Percentiles rank a stretch among this genome's conserved stretches.
These are phyloP conservation scores for Edolisoma coerulescens DNA, from an alignment of 2,113 vertebrate species.

Conservation along the genomic window DNA sequence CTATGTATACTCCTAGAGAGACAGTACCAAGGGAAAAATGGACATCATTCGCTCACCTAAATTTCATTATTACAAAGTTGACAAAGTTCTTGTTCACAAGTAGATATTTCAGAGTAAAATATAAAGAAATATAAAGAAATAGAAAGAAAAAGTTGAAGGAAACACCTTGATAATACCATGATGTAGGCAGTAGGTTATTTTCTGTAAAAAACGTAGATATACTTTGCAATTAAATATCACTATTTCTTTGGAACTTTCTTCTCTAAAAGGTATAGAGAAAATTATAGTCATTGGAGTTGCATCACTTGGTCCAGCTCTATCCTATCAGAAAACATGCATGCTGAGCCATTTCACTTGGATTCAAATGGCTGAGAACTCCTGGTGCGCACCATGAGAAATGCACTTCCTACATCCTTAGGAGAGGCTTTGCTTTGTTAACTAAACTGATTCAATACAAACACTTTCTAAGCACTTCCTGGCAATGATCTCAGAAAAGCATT, in stretches of 20 bases:
- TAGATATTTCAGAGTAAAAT: neutral
- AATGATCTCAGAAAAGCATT: neutral
- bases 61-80: neutral
- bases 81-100: neutral
- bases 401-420: neutral
- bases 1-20: neutral
- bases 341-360: neutral
- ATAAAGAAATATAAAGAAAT: no score
- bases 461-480: neutral
- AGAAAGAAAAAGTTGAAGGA: neutral
- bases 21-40: neutral
- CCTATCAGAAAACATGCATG: neutral
- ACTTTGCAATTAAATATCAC: neutral
- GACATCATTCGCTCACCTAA: neutral
- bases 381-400: neutral
- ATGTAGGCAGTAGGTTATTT: neutral
- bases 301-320: neutral
- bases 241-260: neutral
- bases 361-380: neutral
- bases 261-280: neutral
- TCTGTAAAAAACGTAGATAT: neutral
- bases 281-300: neutral
- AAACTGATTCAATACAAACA: neutral
- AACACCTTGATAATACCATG: neutral
- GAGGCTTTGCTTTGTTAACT: neutral